phyloP scores from a whole-genome alignment of 30 jellyfish, hydroid and myxozoan species.

The Mastigias papua region DNA sequence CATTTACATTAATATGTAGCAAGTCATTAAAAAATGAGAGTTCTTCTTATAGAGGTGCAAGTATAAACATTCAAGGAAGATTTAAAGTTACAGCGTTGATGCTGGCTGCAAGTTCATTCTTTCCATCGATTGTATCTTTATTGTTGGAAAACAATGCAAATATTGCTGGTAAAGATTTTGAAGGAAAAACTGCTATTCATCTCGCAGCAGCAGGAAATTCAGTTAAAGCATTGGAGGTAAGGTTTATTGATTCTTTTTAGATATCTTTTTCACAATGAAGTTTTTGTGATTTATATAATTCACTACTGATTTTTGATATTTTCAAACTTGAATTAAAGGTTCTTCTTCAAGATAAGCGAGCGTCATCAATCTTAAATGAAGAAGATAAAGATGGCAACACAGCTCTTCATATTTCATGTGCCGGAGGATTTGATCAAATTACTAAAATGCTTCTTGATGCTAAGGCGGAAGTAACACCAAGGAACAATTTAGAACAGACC shows the following conservation, averaged over 20 bases:
- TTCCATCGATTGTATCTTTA: constrained; percentile 56
- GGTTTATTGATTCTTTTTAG: background rate
- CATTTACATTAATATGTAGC: too few relatives aligned
- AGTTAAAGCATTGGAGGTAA: constrained; percentile 78
- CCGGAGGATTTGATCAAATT: constrained; percentile 79
- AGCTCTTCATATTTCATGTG: constrained; percentile 89
- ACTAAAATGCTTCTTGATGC: constrained; percentile 77
- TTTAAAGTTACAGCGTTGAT: constrained; percentile 79
- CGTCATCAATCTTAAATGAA: constrained; percentile 50
- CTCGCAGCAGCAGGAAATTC: constrained; percentile 80
- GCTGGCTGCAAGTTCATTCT: constrained; percentile 86
- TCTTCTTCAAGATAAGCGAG: constrained; percentile 32
- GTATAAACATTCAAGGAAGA: constrained; percentile 73
- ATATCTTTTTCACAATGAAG: too few relatives aligned
- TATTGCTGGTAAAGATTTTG: constrained; percentile 73
- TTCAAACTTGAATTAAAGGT: constrained; percentile 22
- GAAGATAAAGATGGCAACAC: constrained; percentile 90
- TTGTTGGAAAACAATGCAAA: constrained; percentile 76
- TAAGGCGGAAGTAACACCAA: constrained; percentile 69
- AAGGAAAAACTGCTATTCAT: constrained; percentile 92
- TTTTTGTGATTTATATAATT: too few relatives aligned
- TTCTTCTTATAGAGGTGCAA: constrained; percentile 69
- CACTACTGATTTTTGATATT: too few relatives aligned
- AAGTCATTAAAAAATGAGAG: too few relatives aligned
- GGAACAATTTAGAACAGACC: constrained; percentile 83